Evolutionary conservation across 2,797 vertebrate genomes (phyloP), one percentile per base, ranked within the genome.

Genomic region (Epinephelus coioides): DNA sequence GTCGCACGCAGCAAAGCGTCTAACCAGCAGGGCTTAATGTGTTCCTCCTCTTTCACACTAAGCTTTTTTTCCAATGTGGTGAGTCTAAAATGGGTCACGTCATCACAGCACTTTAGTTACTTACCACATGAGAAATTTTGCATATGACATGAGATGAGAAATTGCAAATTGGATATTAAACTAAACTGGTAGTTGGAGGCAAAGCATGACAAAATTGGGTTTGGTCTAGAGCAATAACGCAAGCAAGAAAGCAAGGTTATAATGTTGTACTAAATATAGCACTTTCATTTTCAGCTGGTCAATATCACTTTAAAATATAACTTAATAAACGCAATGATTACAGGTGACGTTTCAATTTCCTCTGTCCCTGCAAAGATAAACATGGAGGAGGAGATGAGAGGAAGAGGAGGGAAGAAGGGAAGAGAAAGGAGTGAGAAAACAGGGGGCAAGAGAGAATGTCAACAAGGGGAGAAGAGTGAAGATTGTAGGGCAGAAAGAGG

Each of bases 261-360:
- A 60, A 38, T 46, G 30, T 59, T 51, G 12, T 19, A 6, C 12
- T 49, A 11, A 51, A 27, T 40, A 23, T 30, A 55, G 27, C 10
- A 23, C 40, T 64, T 65, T 53, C 10, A 46, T 57, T 61, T 44
- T 56, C 40, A 71, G 50, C 14, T 38, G 27, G 27, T 76, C 66
- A 38, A 3, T 38, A 49, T 54, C 18, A 46, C 57, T 40, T 75
- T 56, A 44, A 57, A 77, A 70, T 34, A 38, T 43, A 59, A 79
- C 18, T 49, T 66, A 44, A 54, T 57, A 25, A 71, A 73, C 11
- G 30, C 40, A 59, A 12, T 43, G 7, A 62, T 70, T 59, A 40
- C 47, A 71, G 40, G 27, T 78, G 65, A 68, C 23, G 1, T 64
- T 83, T 71, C 25, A 74, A 27, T 81, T 74, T 60, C 21, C 40